Conservation (phyloP, 30 jellyfish, hydroid and myxozoan genomes). For the Chrysaora quinquecirrha region DNA sequence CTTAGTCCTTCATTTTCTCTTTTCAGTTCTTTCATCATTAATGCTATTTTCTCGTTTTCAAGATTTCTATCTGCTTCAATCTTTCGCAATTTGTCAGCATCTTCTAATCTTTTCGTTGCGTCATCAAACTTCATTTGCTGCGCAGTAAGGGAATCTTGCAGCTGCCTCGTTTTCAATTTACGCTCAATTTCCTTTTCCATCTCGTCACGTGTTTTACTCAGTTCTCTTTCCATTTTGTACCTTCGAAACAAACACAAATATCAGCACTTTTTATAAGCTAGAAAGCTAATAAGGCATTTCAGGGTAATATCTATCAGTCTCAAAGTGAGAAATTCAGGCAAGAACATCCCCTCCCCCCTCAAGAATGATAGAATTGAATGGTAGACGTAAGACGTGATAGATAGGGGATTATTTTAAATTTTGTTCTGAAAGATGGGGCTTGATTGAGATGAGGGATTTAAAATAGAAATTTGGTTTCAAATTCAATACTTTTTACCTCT, state of each 20-base stretch:
- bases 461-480: too few species aligned
- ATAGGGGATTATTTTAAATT: too few species aligned
- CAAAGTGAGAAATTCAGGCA: too few species aligned
- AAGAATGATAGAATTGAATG: too few species aligned
- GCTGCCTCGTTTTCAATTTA: slow-evolving; percentile 81
- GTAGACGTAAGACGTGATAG: too few species aligned
- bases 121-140: slow-evolving; percentile 89
- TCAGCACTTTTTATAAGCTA: too few species aligned
- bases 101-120: slow-evolving; percentile 79
- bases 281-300: too few species aligned
- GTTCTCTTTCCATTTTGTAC: slow-evolving; percentile 76
- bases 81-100: slow-evolving; percentile 75
- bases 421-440: too few species aligned
- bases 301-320: too few species aligned
- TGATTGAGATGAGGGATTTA: too few species aligned
- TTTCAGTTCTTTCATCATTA: slow-evolving; percentile 50
- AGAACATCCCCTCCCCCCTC: too few species aligned
- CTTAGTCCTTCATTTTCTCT: slow-evolving; percentile 92
- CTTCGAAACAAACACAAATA: too few species aligned
- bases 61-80: slow-evolving; percentile 55
- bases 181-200: slow-evolving; percentile 93
- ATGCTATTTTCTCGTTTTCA: slow-evolving; percentile 58
- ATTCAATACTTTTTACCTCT: slow-evolving; percentile 27
- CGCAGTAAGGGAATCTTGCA: slow-evolving; percentile 78
- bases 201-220: slow-evolving; percentile 83